These are phyloP conservation scores for Cephonodes hylas DNA, from an alignment of 2,888 invertebrate genomes.

Conservation along the genomic window DNA sequence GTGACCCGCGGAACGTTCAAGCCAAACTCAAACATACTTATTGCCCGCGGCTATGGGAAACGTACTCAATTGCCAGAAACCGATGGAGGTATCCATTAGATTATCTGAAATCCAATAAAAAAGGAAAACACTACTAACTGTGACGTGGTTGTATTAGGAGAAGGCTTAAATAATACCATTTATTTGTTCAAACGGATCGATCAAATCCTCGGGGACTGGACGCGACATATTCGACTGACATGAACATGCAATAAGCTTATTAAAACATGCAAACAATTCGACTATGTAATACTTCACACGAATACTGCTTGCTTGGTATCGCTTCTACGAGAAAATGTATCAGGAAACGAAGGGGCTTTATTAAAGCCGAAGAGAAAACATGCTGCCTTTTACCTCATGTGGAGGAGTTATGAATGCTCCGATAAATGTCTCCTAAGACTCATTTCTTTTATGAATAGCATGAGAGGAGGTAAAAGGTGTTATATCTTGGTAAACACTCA, in stretches of 20 bases:
- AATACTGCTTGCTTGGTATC: neutral
- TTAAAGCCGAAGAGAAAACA: conserved; percentile 6
- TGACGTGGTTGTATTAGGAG: neutral
- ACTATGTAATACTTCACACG: neutral
- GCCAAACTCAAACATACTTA: conserved; percentile 65
- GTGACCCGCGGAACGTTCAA: conserved; percentile 64
- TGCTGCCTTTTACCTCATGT: conserved; percentile 27
- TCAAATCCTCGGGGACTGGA: conserved; percentile 33
- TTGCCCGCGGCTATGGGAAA: conserved; percentile 69
- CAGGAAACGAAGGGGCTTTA: neutral
- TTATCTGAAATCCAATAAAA: conserved; percentile 35
- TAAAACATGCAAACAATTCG: conserved; percentile 13
- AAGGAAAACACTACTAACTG: conserved; percentile 24
- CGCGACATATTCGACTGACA: conserved; percentile 25
- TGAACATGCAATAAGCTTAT: conserved; percentile 32
- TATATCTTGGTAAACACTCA: conserved; percentile 18
- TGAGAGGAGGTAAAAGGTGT: conserved; percentile 23
- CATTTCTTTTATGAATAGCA: conserved; percentile 30
- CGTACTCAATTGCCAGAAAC: conserved; percentile 33
- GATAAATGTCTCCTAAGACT: conserved; percentile 24
- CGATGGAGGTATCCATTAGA: conserved; percentile 39
- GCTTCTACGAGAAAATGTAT: neutral
- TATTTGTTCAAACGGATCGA: conserved; percentile 27
- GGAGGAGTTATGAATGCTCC: conserved; percentile 22
- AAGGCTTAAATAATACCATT: conserved; percentile 16